These are phyloP conservation scores for Knipowitschia caucasica DNA, from an alignment of 2,797 vertebrate genomes.

Conservation along the genomic window DNA sequence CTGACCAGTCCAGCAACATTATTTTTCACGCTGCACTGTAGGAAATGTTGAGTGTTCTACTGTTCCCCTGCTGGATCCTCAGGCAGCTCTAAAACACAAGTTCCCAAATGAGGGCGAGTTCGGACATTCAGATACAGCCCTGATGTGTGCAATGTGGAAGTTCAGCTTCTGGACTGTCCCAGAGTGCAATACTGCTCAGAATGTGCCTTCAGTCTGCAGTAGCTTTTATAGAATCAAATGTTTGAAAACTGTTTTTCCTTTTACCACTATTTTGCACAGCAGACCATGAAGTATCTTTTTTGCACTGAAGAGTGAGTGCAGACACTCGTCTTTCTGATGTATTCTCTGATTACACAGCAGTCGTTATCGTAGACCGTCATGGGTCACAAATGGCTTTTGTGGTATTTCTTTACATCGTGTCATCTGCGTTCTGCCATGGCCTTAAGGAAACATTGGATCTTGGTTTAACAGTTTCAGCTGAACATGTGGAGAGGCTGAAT, in stretches of 20 bases:
- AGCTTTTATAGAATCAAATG: background rate
- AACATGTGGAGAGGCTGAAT: background rate
- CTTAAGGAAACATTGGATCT: background rate
- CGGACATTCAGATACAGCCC: too few relatives aligned
- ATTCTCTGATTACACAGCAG: background rate
- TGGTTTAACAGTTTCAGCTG: background rate
- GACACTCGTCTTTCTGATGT: background rate
- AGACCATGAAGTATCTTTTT: background rate
- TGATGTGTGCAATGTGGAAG: background rate
- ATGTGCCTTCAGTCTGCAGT: background rate
- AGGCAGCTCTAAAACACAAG: too few relatives aligned
- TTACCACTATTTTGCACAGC: constrained; percentile 4
- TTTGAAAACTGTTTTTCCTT: background rate
- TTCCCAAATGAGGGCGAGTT: too few relatives aligned
- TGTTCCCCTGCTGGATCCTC: too few relatives aligned
- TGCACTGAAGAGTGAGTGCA: constrained; percentile 6
- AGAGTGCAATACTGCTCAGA: background rate
- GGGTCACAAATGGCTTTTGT: background rate
- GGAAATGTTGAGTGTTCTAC: too few relatives aligned
- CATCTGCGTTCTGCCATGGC: background rate
- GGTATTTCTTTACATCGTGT: background rate
- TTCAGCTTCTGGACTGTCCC: background rate
- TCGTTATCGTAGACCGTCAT: background rate
- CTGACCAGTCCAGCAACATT: too few relatives aligned
- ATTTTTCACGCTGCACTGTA: too few relatives aligned